phyloP scores from a whole-genome alignment of 2,797 vertebrate genomes.

The Mormyrus hasselquistii region DNA sequence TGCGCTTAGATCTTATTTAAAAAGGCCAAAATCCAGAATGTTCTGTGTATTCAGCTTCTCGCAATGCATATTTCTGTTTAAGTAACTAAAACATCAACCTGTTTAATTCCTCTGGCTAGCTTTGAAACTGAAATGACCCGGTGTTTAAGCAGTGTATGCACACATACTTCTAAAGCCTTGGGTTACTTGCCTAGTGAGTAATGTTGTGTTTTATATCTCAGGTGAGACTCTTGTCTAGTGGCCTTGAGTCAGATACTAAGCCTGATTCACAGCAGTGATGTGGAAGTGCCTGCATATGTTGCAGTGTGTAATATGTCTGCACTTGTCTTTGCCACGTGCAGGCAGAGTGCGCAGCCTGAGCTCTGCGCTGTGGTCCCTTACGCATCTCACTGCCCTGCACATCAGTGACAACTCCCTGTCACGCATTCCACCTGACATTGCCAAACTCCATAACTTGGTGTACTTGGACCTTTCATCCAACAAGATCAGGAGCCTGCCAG shows the following conservation, averaged over 20 bases:
- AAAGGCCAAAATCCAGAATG: not conserved
- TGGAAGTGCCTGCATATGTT: not conserved
- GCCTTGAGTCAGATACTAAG: not conserved
- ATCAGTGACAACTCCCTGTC: constrained; percentile 96
- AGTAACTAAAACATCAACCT: not conserved
- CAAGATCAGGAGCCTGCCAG: constrained; percentile 96
- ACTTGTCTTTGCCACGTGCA: constrained; percentile 37
- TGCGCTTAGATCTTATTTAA: not conserved
- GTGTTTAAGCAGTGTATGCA: not conserved
- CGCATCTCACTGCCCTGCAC: constrained; percentile 97
- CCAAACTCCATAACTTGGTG: constrained; percentile 97
- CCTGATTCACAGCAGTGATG: not conserved
- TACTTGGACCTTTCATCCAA: constrained; percentile 98
- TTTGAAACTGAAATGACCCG: not conserved
- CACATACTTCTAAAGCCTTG: not conserved
- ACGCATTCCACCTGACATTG: constrained; percentile 97
- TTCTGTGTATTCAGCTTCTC: not conserved
- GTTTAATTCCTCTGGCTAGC: not conserved
- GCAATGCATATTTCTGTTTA: not conserved
- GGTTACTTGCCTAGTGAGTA: not conserved
- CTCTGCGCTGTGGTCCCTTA: constrained; percentile 90
- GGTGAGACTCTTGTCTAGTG: not conserved
- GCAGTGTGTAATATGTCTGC: not conserved
- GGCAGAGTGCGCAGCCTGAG: constrained; percentile 94
- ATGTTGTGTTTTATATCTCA: not conserved